These are phyloP conservation scores for Neomonachus schauinslandi DNA, from an alignment of 2,113 vertebrate genomes.

Conservation along the genomic window DNA sequence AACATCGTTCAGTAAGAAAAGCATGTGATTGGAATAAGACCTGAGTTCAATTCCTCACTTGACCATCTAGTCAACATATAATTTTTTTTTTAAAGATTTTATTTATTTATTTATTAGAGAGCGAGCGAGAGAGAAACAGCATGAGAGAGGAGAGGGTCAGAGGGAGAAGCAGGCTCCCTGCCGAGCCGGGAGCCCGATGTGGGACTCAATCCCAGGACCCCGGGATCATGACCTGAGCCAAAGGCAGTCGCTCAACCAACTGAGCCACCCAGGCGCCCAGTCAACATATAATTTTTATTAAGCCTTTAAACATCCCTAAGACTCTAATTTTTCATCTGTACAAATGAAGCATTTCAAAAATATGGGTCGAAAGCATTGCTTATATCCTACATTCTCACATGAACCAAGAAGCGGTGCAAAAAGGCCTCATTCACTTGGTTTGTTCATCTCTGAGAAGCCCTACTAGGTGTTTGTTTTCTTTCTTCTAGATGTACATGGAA, in stretches of 20 bases:
- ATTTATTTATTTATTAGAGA: no score
- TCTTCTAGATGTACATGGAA: neutral
- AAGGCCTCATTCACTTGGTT: neutral
- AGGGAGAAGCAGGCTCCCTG: no score
- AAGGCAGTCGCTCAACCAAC: no score
- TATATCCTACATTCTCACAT: fast-evolving
- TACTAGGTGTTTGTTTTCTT: neutral
- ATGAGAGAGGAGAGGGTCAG: no score
- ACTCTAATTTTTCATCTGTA: neutral
- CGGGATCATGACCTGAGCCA: no score
- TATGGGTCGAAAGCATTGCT: neutral
- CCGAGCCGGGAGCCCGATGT: no score
- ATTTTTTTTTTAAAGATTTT: no score
- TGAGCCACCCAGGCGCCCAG: no score
- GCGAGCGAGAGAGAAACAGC: no score
- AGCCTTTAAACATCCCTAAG: neutral
- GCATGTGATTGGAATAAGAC: neutral
- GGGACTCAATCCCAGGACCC: no score
- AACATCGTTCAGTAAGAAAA: neutral
- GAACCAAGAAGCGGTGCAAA: neutral
- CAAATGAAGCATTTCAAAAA: neutral
- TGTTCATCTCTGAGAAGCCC: neutral
- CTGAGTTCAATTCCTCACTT: neutral
- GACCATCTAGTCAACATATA: neutral
- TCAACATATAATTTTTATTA: neutral